Base-by-base conservation (phyloP, 1,140 invertebrate species). In the Hyles euphorbiae region DNA sequence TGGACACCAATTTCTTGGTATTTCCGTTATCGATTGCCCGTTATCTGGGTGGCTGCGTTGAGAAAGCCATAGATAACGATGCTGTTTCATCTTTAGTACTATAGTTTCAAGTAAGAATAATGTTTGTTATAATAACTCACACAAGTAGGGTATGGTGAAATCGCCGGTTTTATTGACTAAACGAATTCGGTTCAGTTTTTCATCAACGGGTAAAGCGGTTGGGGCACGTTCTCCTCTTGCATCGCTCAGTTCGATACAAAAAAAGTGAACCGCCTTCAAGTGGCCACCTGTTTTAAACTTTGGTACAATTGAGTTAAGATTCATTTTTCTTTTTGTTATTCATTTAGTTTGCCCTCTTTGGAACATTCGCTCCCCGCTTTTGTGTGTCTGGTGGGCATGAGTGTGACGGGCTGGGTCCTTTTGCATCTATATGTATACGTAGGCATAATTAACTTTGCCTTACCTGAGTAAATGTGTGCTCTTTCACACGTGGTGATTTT, bases 341-440 rank as follows among this genome's bases (percentile, higher is more conserved):
- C 44, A 63, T 72, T 67, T 60, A 65, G 60, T 75, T 68, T 72
- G 62, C 60, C 53, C 70, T 68, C 65, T 76, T 78, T 70, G 59
- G 52, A 63, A 63, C 64, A 60, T 62, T 68, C 58, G 63, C 68
- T 71, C 72, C 73, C 75, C 69, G 76, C 74, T 75, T 81, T 86
- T 83, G 83, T 87, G 76, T 76, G 83, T 75, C 77, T 83, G 78
- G 76, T 81, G 80, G 72, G 76, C 76, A 77, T 74, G 67, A 83
- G 81, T 86, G 84, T 84, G 83, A 84, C 81, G 78, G 79, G 70
- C 73, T 76, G 80, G 79, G 85, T 88, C 83, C 83, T 83, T 86
- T 83, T 82, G 76, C 78, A 61, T 76, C 72, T 81, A 82, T 80
- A 78, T 48, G 9, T 75, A 83, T 72, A 71, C 79, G 83, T 81